These are phyloP conservation scores for Drosophila equinoxialis DNA, from an alignment of 1,140 invertebrate genomes.

Conservation along the genomic window DNA sequence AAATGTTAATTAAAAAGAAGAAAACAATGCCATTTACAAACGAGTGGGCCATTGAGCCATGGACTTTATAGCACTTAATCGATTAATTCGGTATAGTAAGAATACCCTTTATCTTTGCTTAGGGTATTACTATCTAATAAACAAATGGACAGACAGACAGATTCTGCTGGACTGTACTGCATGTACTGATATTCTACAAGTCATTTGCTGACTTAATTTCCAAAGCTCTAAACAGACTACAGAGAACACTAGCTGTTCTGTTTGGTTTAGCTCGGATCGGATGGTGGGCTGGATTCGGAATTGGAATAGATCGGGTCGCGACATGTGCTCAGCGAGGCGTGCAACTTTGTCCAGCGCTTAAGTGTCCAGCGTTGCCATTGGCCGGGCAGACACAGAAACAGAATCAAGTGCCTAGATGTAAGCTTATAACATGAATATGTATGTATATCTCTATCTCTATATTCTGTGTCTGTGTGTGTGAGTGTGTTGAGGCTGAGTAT, in stretches of 20 bases:
- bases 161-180: constrained; percentile 22
- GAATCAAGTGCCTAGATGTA: constrained; percentile 40
- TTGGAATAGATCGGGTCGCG: constrained; percentile 33
- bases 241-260: constrained; percentile 25
- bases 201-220: constrained; percentile 83
- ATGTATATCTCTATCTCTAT: constrained; percentile 23
- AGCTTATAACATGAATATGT: constrained; percentile 26
- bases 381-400: constrained; percentile 29
- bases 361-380: constrained; percentile 67
- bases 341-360: constrained; percentile 73
- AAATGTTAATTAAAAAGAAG: no score
- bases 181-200: constrained; percentile 78
- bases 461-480: constrained; percentile 27
- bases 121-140: constrained; percentile 2
- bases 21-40: no score
- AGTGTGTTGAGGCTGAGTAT: constrained; percentile 27
- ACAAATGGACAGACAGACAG: constrained; percentile 3
- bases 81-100: not conserved
- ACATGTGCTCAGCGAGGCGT: constrained; percentile 76
- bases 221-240: constrained; percentile 62
- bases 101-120: not conserved
- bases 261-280: constrained; percentile 29
- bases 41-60: no score
- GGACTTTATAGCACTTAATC: no score
- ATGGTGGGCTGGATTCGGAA: not conserved